Percentiles rank a stretch among this genome's conserved stretches.
phyloP scores from a whole-genome alignment of 2,888 invertebrate species.

The Thysanoteuthis rhombus region DNA sequence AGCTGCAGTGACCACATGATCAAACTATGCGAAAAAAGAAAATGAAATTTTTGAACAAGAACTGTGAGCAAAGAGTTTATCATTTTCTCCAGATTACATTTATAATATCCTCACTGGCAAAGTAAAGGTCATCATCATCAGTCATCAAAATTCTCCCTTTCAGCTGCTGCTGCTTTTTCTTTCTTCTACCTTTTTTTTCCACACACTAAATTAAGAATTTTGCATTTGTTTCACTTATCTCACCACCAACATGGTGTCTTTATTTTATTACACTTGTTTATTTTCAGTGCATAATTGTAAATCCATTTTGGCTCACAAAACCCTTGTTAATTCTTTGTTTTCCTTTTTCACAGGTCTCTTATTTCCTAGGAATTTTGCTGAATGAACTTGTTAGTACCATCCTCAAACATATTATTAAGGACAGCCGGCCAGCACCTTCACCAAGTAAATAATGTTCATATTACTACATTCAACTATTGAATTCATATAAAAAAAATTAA shows the following conservation, averaged over 20 bases:
- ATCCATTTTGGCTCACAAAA: not conserved
- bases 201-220: too few relatives aligned
- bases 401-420: constrained; percentile 83
- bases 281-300: not conserved
- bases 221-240: not conserved
- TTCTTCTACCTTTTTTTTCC: not conserved
- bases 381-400: constrained; percentile 84
- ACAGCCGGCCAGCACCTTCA: constrained; percentile 76
- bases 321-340: not conserved
- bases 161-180: too few relatives aligned
- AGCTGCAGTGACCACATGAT: too few relatives aligned
- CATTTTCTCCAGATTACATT: too few relatives aligned
- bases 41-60: too few relatives aligned
- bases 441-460: not conserved
- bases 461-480: not conserved
- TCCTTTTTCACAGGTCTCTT: constrained; percentile 77
- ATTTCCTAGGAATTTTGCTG: constrained; percentile 80
- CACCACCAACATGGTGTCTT: not conserved
- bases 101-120: too few relatives aligned
- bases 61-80: too few relatives aligned
- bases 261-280: not conserved
- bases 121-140: too few relatives aligned
- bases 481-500: too few relatives aligned
- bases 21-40: too few relatives aligned
- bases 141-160: too few relatives aligned